Evolutionary conservation across 2,888 invertebrate species (phyloP), one percentile per base, ranked within the genome.

Genomic region (Drosophila yooni): DNA sequence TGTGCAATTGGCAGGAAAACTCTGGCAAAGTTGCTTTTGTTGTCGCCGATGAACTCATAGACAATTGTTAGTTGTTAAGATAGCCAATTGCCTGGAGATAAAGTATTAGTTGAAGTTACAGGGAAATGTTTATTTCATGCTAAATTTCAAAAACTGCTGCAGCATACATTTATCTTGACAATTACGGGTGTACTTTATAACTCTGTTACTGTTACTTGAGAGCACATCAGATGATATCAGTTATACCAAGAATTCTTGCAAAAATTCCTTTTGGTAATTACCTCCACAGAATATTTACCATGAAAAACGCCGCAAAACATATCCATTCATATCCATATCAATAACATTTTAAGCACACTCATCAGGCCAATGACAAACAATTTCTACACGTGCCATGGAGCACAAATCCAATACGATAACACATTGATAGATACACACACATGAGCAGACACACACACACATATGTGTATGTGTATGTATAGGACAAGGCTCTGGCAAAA

Each of bases 271-370:
- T 38, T n/a, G 25, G 36, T 72, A 64, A 72, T 72, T 72, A 72
- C 53, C 63, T 34, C 31, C 15, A 72, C 43, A 36, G 15, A 48
- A 64, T 27, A 25, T 52, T 34, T 34, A 34, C 3, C 27, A 4
- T 21, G 7, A 21, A 27, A 46, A 31, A 31, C 15, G 21, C 21
- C 31, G 27, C 27, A 46, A 33, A 56, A 40, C 21, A 46, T 60
- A 38, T 38, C 29, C 40, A 54, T 62, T 62, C 61, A 63, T 76
- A 69, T 66, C 56, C 73, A 69, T 76, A 79, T 79, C 80, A 80
- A 79, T 79, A 79, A 66, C 80, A 80, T 79, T 79, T 79, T 76
- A 80, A 79, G 79, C 72, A 72, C 68, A 72, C 78, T 79, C 76
- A 79, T 79, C 80, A 63, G 58, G 38, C 59, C 56, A 72, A 79